Percentiles rank a stretch among this genome's conserved stretches.
phyloP scores from a whole-genome alignment of 2,113 vertebrate genomes.

The Paraplagusia blochii region DNA sequence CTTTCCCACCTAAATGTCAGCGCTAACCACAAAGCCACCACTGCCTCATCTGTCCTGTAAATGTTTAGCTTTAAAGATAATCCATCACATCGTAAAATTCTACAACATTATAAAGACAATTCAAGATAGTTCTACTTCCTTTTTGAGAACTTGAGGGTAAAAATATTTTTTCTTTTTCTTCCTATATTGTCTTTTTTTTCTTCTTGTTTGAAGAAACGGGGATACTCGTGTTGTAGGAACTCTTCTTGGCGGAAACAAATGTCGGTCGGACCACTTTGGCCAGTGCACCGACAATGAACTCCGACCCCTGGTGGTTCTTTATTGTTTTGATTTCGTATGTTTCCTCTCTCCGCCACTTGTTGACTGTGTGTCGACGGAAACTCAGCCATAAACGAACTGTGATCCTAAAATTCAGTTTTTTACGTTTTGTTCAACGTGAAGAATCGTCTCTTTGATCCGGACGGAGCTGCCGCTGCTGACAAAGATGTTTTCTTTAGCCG shows the following conservation, averaged over 20 bases:
- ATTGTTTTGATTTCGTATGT: conserved; percentile 65
- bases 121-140: no score
- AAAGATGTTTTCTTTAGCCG: conserved; percentile 53
- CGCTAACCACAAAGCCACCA: no score
- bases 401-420: not conserved
- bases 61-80: no score
- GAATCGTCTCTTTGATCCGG: not conserved
- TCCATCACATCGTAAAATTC: no score
- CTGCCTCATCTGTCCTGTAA: no score
- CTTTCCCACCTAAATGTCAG: no score
- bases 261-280: conserved; percentile 18
- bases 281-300: conserved; percentile 53
- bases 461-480: not conserved
- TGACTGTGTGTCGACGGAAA: not conserved
- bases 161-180: no score
- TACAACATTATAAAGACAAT: no score
- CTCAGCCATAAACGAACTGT: not conserved
- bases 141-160: no score
- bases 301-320: conserved; percentile 44
- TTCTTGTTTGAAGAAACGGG: not conserved
- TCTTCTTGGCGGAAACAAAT: not conserved
- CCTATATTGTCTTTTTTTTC: no score
- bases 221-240: conserved; percentile 17
- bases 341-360: conserved; percentile 1
- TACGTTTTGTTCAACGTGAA: not conserved